Percentiles rank a stretch among this genome's conserved stretches.
phyloP scores from a whole-genome alignment of 1,140 invertebrate species.

The Drosophila oshimai region DNA sequence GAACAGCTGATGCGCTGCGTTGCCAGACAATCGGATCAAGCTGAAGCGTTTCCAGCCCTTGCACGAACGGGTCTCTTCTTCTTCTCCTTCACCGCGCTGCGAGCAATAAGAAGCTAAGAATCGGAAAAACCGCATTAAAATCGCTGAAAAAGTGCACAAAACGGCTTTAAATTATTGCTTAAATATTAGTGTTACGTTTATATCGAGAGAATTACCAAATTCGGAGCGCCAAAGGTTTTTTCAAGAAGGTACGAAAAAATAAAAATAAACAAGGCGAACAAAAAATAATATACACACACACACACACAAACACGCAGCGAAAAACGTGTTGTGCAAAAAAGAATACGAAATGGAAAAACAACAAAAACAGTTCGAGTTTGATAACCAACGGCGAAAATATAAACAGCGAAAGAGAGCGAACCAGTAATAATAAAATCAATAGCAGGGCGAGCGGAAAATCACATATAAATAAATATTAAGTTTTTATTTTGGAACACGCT shows the following conservation, averaged over 20 bases:
- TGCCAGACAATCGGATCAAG: neutral
- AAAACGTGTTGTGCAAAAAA: conserved; percentile 79
- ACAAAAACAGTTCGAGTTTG: conserved; percentile 69
- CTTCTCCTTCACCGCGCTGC: conserved; percentile 62
- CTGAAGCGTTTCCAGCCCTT: conserved; percentile 1
- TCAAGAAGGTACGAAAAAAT: conserved; percentile 68
- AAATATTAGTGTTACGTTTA: conserved; percentile 29
- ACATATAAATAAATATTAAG: conserved; percentile 48
- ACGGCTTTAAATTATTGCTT: conserved; percentile 38
- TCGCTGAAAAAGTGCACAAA: conserved; percentile 61
- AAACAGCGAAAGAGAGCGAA: conserved; percentile 41
- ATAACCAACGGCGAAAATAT: conserved; percentile 60
- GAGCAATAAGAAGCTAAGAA: conserved; percentile 77
- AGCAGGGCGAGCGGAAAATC: conserved; percentile 19
- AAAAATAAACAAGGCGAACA: conserved; percentile 75
- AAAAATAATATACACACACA: conserved; percentile 81
- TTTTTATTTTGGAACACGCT: conserved; percentile 71
- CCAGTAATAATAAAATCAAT: conserved; percentile 55
- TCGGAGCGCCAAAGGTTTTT: conserved; percentile 13
- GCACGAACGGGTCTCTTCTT: conserved; percentile 26
- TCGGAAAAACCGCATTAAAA: conserved; percentile 73
- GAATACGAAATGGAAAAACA: conserved; percentile 55
- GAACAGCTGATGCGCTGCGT: conserved; percentile 9
- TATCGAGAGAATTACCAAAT: conserved; percentile 9
- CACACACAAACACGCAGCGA: conserved; percentile 74